Percentiles rank a stretch among this genome's conserved stretches.
phyloP scores from a whole-genome alignment of 2,888 invertebrate genomes.

The Epistrophella euchroma region DNA sequence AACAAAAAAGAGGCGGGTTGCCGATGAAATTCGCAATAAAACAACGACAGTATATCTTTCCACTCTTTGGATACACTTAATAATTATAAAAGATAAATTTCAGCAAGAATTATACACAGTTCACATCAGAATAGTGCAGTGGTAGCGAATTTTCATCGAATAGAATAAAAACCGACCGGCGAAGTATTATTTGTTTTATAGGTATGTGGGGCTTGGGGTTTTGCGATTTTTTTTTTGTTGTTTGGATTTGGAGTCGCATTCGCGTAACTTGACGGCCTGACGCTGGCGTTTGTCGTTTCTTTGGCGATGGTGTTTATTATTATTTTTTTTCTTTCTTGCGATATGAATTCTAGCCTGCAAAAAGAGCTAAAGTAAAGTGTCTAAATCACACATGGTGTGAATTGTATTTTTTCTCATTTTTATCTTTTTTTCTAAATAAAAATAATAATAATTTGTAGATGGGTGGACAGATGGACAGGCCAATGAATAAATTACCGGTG shows the following conservation, averaged over 20 bases:
- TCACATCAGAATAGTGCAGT: slow-evolving; percentile 58
- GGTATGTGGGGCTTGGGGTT: slow-evolving; percentile 6
- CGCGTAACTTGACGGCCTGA: background rate
- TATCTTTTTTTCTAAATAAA: slow-evolving; percentile 49
- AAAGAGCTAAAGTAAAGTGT: slow-evolving; percentile 2
- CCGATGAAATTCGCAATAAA: slow-evolving; percentile 55
- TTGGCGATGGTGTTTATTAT: slow-evolving; percentile 16
- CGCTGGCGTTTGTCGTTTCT: background rate
- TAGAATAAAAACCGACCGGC: slow-evolving; percentile 52
- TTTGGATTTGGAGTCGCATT: slow-evolving; percentile 18
- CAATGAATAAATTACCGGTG: slow-evolving; percentile 67
- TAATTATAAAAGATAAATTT: slow-evolving; percentile 61
- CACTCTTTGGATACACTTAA: slow-evolving; percentile 49
- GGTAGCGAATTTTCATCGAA: slow-evolving; percentile 62
- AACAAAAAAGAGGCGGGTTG: slow-evolving; percentile 40
- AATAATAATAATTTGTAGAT: slow-evolving; percentile 51
- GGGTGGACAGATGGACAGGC: slow-evolving; percentile 59
- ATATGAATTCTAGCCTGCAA: slow-evolving; percentile 42
- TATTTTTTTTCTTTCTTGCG: slow-evolving; percentile 15
- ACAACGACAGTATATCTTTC: slow-evolving; percentile 48
- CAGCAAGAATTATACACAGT: slow-evolving; percentile 55
- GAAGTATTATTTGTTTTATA: background rate
- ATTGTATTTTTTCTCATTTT: slow-evolving; percentile 12
- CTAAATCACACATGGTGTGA: slow-evolving; percentile 50
- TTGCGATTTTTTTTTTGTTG: background rate